These are phyloP conservation scores for Diorhabda sublineata DNA, from an alignment of 1,140 invertebrate genomes.

Conservation along the genomic window DNA sequence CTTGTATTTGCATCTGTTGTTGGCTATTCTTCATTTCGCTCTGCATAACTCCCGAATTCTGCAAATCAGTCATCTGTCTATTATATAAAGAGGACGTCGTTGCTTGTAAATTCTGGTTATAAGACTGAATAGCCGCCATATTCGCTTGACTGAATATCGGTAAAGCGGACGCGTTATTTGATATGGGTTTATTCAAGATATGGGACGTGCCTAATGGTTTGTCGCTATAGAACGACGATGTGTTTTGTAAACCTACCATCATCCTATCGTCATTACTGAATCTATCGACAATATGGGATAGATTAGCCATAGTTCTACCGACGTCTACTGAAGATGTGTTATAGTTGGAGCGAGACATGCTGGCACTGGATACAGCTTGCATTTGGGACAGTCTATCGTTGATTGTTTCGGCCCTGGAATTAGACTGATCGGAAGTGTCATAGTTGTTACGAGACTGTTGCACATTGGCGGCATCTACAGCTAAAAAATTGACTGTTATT, in stretches of 20 bases:
- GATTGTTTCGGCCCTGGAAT: background rate
- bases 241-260: slow-evolving; percentile 44
- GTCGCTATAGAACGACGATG: slow-evolving; percentile 45
- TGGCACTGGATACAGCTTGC: slow-evolving; percentile 21
- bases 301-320: slow-evolving; percentile 52
- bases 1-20: slow-evolving; percentile 25
- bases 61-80: slow-evolving; percentile 20
- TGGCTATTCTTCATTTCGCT: slow-evolving; percentile 7
- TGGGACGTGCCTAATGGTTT: slow-evolving; percentile 51
- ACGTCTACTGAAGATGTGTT: slow-evolving; percentile 33
- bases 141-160: slow-evolving; percentile 44
- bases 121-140: slow-evolving; percentile 30
- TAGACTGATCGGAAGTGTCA: background rate
- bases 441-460: slow-evolving; percentile 19
- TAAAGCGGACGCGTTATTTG: slow-evolving; percentile 41
- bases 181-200: slow-evolving; percentile 52
- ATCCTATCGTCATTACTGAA: slow-evolving; percentile 55
- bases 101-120: slow-evolving; percentile 28
- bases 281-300: slow-evolving; percentile 58
- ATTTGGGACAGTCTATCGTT: slow-evolving; percentile 21
- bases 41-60: slow-evolving; percentile 17
- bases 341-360: slow-evolving; percentile 32
- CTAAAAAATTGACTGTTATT: background rate
- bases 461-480: slow-evolving; percentile 10
- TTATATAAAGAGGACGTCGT: slow-evolving; percentile 29